Conservation (phyloP, 2,113 vertebrate genomes). For the Salvelinus fontinalis region DNA sequence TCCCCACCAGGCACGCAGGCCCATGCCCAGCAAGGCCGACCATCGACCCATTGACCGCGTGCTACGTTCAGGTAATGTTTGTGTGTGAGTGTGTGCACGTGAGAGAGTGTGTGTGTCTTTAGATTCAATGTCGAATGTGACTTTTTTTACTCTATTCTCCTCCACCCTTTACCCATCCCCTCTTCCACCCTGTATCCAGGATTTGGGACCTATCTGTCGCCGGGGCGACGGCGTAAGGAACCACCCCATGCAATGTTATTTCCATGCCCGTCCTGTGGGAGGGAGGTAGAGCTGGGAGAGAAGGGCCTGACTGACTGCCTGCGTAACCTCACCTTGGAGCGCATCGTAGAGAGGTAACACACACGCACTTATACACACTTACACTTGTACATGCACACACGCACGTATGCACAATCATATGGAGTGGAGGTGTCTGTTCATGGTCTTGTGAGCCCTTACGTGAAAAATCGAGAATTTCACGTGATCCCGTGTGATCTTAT, state of each 20-base stretch:
- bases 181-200: conserved; percentile 65
- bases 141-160: conserved; percentile 18
- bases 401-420: too few species aligned
- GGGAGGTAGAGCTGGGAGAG: conserved; percentile 91
- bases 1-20: conserved; percentile 84
- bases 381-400: background rate
- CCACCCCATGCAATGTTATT: conserved; percentile 82
- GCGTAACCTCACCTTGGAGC: conserved; percentile 93
- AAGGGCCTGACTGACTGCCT: conserved; percentile 89
- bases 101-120: background rate
- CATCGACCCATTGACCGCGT: conserved; percentile 84
- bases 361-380: background rate
- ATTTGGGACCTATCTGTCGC: conserved; percentile 87
- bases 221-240: conserved; percentile 84
- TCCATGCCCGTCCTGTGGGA: conserved; percentile 85
- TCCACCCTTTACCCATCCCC: conserved; percentile 27
- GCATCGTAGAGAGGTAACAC: conserved; percentile 89
- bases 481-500: too few species aligned
- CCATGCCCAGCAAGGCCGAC: conserved; percentile 80
- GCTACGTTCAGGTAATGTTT: conserved; percentile 81
- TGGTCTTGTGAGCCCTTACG: too few species aligned
- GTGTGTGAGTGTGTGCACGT: background rate
- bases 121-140: too few species aligned
- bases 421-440: too few species aligned
- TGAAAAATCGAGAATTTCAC: too few species aligned